Percentiles rank a stretch among this genome's conserved stretches.
These are phyloP conservation scores for Catotricha subobsoleta DNA, from an alignment of 2,888 invertebrate genomes.

Conservation along the genomic window DNA sequence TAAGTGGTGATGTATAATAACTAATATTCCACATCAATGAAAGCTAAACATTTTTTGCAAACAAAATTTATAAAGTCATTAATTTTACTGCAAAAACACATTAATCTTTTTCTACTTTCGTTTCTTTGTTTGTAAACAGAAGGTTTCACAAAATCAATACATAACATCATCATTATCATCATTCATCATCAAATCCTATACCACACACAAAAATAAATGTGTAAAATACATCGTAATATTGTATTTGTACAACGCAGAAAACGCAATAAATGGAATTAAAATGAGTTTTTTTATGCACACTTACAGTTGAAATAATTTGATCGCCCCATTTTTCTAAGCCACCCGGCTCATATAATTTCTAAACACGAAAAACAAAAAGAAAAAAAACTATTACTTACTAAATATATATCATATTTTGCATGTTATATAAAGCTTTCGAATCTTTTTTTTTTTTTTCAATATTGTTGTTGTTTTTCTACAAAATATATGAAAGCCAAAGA, in stretches of 20 bases:
- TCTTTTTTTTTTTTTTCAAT: not conserved
- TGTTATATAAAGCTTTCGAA: not conserved
- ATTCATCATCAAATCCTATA: too few relatives aligned
- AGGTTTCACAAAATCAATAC: too few relatives aligned
- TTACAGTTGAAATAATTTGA: constrained; percentile 39
- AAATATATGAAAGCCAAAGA: not conserved
- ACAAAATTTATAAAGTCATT: too few relatives aligned
- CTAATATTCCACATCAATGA: constrained; percentile 48
- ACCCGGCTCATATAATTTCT: constrained; percentile 50
- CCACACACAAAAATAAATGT: too few relatives aligned
- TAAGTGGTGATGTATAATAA: constrained; percentile 54
- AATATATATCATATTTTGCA: not conserved
- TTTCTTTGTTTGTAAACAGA: too few relatives aligned
- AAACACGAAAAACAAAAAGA: constrained; percentile 13
- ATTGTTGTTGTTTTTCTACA: not conserved
- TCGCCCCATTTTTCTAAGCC: constrained; percentile 55
- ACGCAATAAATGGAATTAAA: not conserved
- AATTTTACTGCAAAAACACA: too few relatives aligned
- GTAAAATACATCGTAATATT: too few relatives aligned
- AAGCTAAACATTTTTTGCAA: too few relatives aligned
- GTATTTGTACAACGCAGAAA: not conserved
- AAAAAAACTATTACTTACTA: constrained; percentile 2
- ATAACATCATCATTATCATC: too few relatives aligned
- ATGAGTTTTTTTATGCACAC: not conserved
- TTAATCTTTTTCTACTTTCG: too few relatives aligned